Evolutionary conservation across 2,888 invertebrate species (phyloP).

Genomic region (Glyphotaelius pellucidus): DNA sequence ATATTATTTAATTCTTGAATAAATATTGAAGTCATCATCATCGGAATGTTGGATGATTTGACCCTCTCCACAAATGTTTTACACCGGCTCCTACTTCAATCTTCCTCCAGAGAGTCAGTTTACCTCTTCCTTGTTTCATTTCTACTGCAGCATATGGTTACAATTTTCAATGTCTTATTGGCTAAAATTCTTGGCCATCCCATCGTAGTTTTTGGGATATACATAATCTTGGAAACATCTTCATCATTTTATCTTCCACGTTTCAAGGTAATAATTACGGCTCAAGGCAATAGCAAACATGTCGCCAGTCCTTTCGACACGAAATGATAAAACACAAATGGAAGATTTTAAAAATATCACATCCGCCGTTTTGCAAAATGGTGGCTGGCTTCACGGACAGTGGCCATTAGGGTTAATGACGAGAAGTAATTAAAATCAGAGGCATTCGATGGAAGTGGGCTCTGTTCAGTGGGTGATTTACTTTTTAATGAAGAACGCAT

Average conservation of each 20-base stretch:
- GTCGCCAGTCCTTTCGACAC: slow-evolving; percentile 29
- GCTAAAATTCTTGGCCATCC: neutral
- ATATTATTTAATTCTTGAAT: too few species aligned
- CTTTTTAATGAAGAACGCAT: slow-evolving; percentile 27
- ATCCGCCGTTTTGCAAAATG: slow-evolving; percentile 43
- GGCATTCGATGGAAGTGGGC: slow-evolving; percentile 17
- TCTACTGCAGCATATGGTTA: neutral
- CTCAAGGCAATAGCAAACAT: slow-evolving; percentile 1
- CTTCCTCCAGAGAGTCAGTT: neutral
- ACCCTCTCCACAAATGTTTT: neutral
- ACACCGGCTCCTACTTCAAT: neutral
- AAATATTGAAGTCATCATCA: neutral
- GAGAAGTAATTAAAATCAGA: slow-evolving; percentile 52
- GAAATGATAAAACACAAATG: slow-evolving; percentile 20
- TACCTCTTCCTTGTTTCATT: too few species aligned
- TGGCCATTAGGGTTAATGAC: slow-evolving; percentile 50
- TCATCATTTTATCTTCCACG: neutral
- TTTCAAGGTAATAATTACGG: neutral
- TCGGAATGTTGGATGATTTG: too few species aligned
- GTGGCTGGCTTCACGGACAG: slow-evolving; percentile 42
- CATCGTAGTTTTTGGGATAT: neutral
- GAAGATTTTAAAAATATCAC: slow-evolving; percentile 13
- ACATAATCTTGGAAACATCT: neutral
- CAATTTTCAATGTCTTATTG: neutral
- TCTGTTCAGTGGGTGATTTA: slow-evolving; percentile 8